phyloP scores from a whole-genome alignment of 2,113 vertebrate species.

The Cynopterus brachyotis region DNA sequence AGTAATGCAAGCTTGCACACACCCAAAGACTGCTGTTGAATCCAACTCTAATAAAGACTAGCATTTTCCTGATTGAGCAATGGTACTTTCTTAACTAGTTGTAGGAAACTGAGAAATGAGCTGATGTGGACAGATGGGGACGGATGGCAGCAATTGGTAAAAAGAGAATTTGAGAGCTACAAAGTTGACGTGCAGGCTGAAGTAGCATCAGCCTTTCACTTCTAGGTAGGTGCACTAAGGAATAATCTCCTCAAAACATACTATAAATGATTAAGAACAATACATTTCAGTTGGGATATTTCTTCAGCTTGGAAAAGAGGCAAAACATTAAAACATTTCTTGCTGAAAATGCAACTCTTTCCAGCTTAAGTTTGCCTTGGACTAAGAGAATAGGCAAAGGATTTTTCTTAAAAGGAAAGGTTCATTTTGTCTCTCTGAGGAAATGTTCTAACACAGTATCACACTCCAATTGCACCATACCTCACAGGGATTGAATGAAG shows the following conservation, averaged over 20 bases:
- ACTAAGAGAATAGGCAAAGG: constrained; percentile 56
- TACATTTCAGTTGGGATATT: constrained; percentile 48
- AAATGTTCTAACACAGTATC: constrained; percentile 33
- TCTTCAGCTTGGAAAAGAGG: constrained; percentile 71
- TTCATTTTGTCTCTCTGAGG: constrained; percentile 59
- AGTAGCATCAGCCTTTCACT: background rate
- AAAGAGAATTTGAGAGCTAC: constrained; percentile 34
- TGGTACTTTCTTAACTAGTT: background rate
- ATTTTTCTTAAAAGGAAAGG: constrained; percentile 59
- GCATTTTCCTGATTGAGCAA: background rate
- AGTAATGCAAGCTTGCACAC: background rate
- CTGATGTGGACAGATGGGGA: background rate
- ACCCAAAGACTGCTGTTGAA: background rate
- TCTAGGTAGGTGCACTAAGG: background rate
- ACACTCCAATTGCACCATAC: background rate
- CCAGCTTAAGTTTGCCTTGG: constrained; percentile 62
- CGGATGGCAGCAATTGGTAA: background rate
- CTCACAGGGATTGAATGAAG: constrained; percentile 11
- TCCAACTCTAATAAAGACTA: background rate
- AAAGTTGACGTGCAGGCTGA: background rate
- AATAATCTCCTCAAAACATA: background rate
- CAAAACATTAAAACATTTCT: constrained; percentile 61
- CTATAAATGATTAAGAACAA: background rate
- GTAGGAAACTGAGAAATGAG: background rate
- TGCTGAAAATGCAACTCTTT: constrained; percentile 68